Evolutionary conservation across 2,113 vertebrate genomes (phyloP).

Genomic region (Calypte anna): DNA sequence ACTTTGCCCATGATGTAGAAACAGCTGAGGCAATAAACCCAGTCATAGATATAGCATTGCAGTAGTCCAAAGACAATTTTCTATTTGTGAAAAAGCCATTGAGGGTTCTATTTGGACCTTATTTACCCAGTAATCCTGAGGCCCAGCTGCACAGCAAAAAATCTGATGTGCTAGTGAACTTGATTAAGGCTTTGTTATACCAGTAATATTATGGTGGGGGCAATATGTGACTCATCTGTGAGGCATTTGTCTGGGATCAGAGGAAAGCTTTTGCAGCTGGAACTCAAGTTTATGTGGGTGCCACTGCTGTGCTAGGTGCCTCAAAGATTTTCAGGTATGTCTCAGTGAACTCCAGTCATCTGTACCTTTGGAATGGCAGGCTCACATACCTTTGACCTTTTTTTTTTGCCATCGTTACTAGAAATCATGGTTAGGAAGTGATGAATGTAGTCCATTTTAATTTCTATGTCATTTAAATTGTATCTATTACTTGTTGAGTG

Average conservation of each 20-base stretch:
- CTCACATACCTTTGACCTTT: not conserved
- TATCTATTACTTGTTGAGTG: conserved; percentile 31
- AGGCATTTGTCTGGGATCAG: not conserved
- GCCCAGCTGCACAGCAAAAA: not conserved
- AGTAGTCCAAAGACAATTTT: not conserved
- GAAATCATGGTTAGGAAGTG: not conserved
- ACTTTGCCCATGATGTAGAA: not conserved
- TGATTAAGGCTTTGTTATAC: not conserved
- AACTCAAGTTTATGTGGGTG: not conserved
- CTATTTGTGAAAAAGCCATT: not conserved
- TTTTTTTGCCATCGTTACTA: not conserved
- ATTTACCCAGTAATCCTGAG: not conserved
- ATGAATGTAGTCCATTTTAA: conserved; percentile 6
- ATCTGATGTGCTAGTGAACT: not conserved
- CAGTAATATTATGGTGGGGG: not conserved
- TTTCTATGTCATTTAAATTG: conserved; percentile 15
- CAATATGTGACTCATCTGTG: not conserved
- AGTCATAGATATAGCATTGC: not conserved
- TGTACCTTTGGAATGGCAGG: not conserved
- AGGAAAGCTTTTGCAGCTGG: not conserved
- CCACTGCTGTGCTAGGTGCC: not conserved
- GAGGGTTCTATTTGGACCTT: not conserved
- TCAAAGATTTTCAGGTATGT: not conserved
- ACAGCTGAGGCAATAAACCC: not conserved
- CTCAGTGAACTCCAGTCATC: not conserved